Evolutionary conservation across 2,888 invertebrate genomes (phyloP).

Genomic region (Agonopterix subpropinquella): DNA sequence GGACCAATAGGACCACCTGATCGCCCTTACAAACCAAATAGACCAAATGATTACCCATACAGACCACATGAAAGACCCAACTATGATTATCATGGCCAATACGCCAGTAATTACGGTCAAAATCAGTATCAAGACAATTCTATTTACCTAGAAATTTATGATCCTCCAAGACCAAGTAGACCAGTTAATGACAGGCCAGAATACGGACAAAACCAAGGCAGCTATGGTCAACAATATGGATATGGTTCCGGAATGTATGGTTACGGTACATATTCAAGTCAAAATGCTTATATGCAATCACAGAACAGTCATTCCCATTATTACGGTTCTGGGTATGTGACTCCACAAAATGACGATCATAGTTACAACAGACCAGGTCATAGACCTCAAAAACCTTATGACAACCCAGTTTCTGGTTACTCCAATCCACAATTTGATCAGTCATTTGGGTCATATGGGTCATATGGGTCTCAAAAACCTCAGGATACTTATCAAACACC

Average conservation of each 20-base stretch:
- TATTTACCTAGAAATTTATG: conserved; percentile 53
- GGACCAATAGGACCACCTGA: conserved; percentile 29
- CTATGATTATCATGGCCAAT: conserved; percentile 45
- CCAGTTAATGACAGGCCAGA: conserved; percentile 30
- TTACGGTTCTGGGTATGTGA: conserved; percentile 23
- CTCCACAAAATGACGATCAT: conserved; percentile 21
- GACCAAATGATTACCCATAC: conserved; percentile 22
- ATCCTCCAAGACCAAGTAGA: conserved; percentile 45
- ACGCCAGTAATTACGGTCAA: conserved; percentile 46
- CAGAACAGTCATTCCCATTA: conserved; percentile 25
- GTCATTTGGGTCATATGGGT: not conserved
- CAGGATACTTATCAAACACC: conserved; percentile 9
- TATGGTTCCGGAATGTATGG: conserved; percentile 18
- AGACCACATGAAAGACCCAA: conserved; percentile 32
- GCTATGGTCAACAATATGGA: conserved; percentile 25
- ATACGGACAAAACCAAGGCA: conserved; percentile 21
- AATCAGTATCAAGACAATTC: conserved; percentile 44
- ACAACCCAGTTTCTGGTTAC: not conserved
- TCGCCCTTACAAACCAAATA: conserved; percentile 32
- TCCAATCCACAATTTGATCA: not conserved
- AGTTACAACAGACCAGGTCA: conserved; percentile 1
- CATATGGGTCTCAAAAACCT: conserved; percentile 13
- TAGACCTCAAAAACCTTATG: conserved; percentile 5
- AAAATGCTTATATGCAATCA: conserved; percentile 32
- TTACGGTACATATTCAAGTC: conserved; percentile 29